Conservation (phyloP, 2,797 vertebrate species). For the Bovichtus variegatus region DNA sequence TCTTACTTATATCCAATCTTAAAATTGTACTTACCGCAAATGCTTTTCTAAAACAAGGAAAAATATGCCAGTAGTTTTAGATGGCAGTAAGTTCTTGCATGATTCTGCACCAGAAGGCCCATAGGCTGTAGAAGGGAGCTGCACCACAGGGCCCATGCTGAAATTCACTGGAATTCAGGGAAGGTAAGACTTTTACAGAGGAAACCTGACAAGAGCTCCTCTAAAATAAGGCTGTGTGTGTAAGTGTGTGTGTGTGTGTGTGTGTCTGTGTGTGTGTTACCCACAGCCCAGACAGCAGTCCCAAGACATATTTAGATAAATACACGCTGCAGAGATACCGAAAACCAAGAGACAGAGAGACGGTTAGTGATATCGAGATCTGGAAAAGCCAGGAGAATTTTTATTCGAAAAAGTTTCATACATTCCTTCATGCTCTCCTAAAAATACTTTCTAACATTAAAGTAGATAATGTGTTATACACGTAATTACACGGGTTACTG, state of each 20-base stretch:
- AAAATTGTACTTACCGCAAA: conserved; percentile 1
- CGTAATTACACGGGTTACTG: neutral
- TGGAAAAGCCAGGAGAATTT: conserved; percentile 9
- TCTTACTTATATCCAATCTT: conserved; percentile 8
- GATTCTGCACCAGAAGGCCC: conserved; percentile 21
- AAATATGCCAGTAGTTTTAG: conserved; percentile 15
- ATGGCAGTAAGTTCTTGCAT: conserved; percentile 4
- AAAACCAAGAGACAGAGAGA: conserved; percentile 37
- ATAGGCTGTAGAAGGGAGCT: conserved; percentile 51
- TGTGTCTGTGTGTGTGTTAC: conserved; percentile 48
- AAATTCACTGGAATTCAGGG: conserved; percentile 61
- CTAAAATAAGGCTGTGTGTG: conserved; percentile 75
- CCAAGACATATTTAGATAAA: conserved; percentile 86
- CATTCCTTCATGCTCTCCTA: conserved; percentile 11
- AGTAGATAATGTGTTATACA: neutral
- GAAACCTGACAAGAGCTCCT: conserved; percentile 69
- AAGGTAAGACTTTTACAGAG: conserved; percentile 59
- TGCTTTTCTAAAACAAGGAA: conserved; percentile 1
- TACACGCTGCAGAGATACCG: conserved; percentile 80
- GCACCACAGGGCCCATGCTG: conserved; percentile 49
- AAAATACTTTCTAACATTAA: neutral
- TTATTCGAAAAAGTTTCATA: neutral
- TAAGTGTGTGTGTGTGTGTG: conserved; percentile 11
- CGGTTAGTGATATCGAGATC: conserved; percentile 25
- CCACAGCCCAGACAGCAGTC: conserved; percentile 79